These are phyloP conservation scores for Lochmaea capreae DNA, from an alignment of 2,888 invertebrate species.

Conservation along the genomic window DNA sequence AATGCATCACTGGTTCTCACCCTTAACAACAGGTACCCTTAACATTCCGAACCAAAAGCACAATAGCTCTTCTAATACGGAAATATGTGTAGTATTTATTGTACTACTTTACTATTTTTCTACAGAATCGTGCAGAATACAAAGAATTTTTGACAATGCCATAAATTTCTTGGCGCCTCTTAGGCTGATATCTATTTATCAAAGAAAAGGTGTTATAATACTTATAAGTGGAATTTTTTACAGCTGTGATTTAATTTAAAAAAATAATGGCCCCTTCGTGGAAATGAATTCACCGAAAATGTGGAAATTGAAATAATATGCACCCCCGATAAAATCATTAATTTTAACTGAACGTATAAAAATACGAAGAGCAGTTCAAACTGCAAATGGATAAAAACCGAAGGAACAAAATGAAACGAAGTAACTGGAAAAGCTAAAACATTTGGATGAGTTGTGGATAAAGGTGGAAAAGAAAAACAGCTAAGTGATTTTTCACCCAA, in stretches of 20 bases:
- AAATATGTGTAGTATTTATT: constrained; percentile 32
- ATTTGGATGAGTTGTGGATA: no score
- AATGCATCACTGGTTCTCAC: constrained; percentile 11
- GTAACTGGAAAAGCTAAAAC: no score
- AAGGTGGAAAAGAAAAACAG: no score
- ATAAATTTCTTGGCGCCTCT: constrained; percentile 30
- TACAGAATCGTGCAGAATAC: constrained; percentile 26
- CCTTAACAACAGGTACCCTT: constrained; percentile 21
- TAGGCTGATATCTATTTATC: constrained; percentile 18
- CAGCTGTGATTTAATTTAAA: neutral
- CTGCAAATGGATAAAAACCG: no score
- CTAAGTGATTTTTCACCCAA: no score
- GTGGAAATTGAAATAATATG: no score
- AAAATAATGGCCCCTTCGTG: neutral
- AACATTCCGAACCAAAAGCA: constrained; percentile 18
- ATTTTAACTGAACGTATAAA: no score
- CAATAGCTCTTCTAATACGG: constrained; percentile 28
- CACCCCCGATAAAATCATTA: no score
- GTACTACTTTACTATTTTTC: constrained; percentile 32
- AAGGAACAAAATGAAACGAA: no score
- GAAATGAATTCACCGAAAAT: no score
- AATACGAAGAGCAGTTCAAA: no score
- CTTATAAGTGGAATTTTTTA: neutral
- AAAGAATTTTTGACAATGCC: constrained; percentile 33
- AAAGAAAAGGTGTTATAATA: constrained; percentile 21